Evolutionary conservation across 2,797 vertebrate genomes (phyloP).

Genomic region (Remorina albescens): DNA sequence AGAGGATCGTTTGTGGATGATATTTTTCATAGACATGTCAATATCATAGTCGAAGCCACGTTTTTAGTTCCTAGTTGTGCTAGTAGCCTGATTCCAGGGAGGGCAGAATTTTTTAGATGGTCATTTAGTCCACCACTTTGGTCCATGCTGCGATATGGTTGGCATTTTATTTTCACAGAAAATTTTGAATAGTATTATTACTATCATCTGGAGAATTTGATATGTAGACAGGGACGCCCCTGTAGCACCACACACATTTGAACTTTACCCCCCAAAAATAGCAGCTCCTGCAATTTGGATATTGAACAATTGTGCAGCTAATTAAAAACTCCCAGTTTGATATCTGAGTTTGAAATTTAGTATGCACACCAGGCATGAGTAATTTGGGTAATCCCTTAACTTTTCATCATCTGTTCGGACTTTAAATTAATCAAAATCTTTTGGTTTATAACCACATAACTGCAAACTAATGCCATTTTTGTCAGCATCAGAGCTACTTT

Average conservation of each 20-base stretch:
- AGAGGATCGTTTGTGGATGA: constrained; percentile 1
- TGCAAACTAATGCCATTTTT: background rate
- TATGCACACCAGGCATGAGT: background rate
- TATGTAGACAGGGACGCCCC: too few relatives aligned
- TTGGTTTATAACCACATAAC: background rate
- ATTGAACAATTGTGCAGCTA: too few relatives aligned
- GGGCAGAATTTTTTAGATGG: background rate
- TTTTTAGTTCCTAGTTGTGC: background rate
- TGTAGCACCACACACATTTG: too few relatives aligned
- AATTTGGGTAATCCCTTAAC: background rate
- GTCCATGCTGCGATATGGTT: background rate
- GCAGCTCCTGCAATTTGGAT: too few relatives aligned
- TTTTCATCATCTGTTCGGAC: background rate
- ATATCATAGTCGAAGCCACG: background rate
- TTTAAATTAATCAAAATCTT: background rate
- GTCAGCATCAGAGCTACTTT: background rate
- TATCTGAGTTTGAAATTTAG: background rate
- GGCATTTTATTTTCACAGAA: too few relatives aligned
- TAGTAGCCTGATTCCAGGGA: too few relatives aligned
- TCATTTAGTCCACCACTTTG: background rate
- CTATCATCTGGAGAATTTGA: too few relatives aligned
- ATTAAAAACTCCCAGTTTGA: background rate
- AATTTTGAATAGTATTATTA: too few relatives aligned
- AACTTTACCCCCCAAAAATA: too few relatives aligned
- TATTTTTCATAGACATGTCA: background rate